Evolutionary conservation across 2,797 vertebrate species (phyloP).

Genomic region (Apogon hyalosoma): DNA sequence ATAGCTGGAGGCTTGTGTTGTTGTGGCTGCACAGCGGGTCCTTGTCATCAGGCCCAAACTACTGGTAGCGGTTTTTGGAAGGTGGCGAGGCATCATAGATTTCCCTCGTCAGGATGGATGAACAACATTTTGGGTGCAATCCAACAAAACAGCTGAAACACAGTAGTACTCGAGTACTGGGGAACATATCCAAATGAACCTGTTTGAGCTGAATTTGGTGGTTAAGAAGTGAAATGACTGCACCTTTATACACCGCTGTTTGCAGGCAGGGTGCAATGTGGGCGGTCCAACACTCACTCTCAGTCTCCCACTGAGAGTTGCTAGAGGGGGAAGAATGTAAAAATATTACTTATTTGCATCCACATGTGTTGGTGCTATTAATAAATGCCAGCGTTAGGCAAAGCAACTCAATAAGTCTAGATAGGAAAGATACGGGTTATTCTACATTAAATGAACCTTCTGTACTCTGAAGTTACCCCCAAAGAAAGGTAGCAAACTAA

Average conservation of each 20-base stretch:
- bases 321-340: conserved; percentile 51
- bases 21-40: too few species aligned
- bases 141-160: background rate
- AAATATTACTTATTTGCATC: conserved; percentile 69
- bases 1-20: background rate
- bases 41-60: background rate
- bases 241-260: conserved; percentile 43
- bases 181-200: conserved; percentile 7
- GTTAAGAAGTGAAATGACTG: conserved; percentile 30
- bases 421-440: background rate
- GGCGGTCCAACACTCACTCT: conserved; percentile 50
- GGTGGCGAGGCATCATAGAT: too few species aligned
- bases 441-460: conserved; percentile 8
- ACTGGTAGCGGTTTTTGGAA: background rate
- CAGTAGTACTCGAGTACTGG: background rate
- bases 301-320: conserved; percentile 54
- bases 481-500: conserved; percentile 2
- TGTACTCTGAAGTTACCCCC: background rate
- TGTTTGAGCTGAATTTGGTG: conserved; percentile 7
- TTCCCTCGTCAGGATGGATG: too few species aligned
- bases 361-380: conserved; percentile 45
- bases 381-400: conserved; percentile 20
- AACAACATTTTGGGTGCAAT: too few species aligned
- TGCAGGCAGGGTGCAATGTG: conserved; percentile 44
- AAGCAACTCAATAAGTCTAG: background rate